Base-by-base conservation (phyloP, 2,888 invertebrate species). In the Lomographa bimaculata region DNA sequence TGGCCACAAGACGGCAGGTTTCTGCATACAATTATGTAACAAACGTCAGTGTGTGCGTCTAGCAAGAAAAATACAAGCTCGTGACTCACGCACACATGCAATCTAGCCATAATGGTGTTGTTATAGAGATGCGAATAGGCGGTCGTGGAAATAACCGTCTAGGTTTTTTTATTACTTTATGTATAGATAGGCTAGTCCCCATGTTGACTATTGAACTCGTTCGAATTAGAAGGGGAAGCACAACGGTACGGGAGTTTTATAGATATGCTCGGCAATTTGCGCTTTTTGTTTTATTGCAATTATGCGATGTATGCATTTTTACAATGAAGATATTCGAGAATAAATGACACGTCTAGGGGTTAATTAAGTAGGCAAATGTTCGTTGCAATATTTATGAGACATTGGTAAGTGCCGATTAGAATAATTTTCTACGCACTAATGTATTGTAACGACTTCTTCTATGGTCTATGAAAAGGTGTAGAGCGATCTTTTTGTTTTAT, bases 11-110 rank as follows among this genome's bases (percentile, higher is more conserved):
- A 24, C 35, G 36, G 41, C 32, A 43, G 41, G 53, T 47, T 52
- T 51, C 50, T 55, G 58, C 54, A 60, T 62, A 52, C 54, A 53
- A 51, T 62, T 65, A 61, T 57, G 54, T 64, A 62, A 66, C 55
- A 43, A 7, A 7, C 21, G 7, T 25, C 25, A 4, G 21, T 59
- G 62, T 61, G 64, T 67, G 60, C 47, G 57, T 59, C 45, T 57
- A 53, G 34, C 19, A 30, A 57, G 47, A 56, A 57, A 61, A 59
- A 60, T 48, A 62, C 46, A 49, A 48, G 53, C 52, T 65, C 69
- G 67, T 73, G 73, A 73, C 65, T 66, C 40, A 57, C 68, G 28
- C 70, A 64, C 66, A 72, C 66, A 54, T 9, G 10, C 43, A 45
- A n/a, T 11, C 18, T 16, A 24, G 18, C 25, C 17, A 34, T 53